phyloP scores from a whole-genome alignment of 2,113 vertebrate species.

The Oostethus manadensis region DNA sequence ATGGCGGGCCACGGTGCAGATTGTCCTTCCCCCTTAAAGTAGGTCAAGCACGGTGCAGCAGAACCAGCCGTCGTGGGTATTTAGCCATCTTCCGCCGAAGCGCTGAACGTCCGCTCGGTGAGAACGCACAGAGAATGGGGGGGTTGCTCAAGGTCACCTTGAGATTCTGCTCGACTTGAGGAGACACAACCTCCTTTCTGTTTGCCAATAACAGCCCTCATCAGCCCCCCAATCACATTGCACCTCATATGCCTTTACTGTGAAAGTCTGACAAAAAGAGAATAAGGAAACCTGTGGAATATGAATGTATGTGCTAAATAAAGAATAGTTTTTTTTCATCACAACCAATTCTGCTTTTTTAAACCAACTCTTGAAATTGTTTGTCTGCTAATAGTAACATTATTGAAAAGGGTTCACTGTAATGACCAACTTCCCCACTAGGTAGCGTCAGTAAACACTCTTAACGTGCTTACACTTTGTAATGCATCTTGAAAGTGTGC shows the following conservation, averaged over 20 bases:
- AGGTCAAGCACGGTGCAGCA: conserved; percentile 56
- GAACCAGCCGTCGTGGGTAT: conserved; percentile 58
- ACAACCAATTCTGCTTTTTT: too few species aligned
- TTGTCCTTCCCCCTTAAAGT: conserved; percentile 54
- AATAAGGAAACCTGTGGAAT: not conserved
- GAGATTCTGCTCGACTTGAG: conserved; percentile 6
- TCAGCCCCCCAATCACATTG: too few species aligned
- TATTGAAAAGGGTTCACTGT: too few species aligned
- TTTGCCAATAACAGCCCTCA: too few species aligned
- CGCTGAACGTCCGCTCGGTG: conserved; percentile 66
- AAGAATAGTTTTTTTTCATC: too few species aligned
- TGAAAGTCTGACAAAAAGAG: not conserved
- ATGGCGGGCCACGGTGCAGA: conserved; percentile 3
- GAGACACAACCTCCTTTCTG: not conserved
- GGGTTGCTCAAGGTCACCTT: conserved; percentile 73
- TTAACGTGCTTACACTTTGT: too few species aligned
- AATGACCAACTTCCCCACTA: too few species aligned
- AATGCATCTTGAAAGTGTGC: too few species aligned
- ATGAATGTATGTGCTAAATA: not conserved
- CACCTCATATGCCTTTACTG: too few species aligned
- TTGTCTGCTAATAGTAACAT: too few species aligned
- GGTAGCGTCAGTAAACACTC: too few species aligned
- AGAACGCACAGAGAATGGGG: conserved; percentile 46
- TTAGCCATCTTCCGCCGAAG: conserved; percentile 79
- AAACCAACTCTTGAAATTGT: too few species aligned